Evolutionary conservation across 2,888 invertebrate genomes (phyloP), one percentile per base, ranked within the genome.

Genomic region (Synanthedon tipuliformis): DNA sequence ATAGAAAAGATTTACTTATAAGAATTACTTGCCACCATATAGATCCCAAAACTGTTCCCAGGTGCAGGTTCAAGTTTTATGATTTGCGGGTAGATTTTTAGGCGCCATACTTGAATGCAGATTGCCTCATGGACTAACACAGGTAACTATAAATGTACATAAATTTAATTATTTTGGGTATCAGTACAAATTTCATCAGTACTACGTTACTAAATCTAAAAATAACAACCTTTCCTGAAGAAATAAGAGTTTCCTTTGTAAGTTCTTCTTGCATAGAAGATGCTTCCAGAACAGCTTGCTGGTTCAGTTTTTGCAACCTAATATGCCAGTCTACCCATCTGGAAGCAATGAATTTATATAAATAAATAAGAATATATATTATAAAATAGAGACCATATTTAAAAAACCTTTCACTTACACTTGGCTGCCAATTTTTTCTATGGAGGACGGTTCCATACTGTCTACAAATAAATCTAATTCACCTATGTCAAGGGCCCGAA

Each of bases 281-380:
- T 1, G 95, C 95, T 87, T 96, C 96, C 48, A 95, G 74, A 49
- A 94, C 90, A 1, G 95, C 95, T 83, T 97, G 95, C 76, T 97
- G 95, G 68, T 95, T 95, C 11, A 97, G 74, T 74, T 95, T 94
- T 68, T 96, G 93, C 8, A 96, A 73, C 64, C 93, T 89, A 69
- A 95, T 92, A 70, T 97, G 96, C 81, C 91, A 92, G 62, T 94
- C 93, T 50, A 94, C 81, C 95, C 95, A 95, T 52, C 93, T 94
- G 59, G 58, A 61, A 75, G 8, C 16, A 61, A 55, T 23, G 3
- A 45, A 23, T 40, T 48, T 34, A 50, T 50, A 49, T 53, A 41
- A 40, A 40, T n/a, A 48, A 40, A 10, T 5, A 49, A 4, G 11
- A 13, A n/a, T 11, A 12, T 13, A 11, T 15, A 48, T n/a, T n/a